Conservation (phyloP, 2,888 invertebrate species). For the Tholera decimalis region DNA sequence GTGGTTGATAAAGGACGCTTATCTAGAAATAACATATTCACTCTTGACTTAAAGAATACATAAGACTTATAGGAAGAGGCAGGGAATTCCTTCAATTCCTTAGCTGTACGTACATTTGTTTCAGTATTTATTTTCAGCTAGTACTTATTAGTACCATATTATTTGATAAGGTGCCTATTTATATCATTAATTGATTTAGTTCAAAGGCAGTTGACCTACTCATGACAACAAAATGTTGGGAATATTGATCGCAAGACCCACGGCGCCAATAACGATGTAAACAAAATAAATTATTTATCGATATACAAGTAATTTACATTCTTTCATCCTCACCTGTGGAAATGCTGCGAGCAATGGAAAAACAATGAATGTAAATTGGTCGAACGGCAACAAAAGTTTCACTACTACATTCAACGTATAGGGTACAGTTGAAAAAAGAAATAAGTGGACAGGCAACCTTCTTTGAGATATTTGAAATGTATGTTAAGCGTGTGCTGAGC, state of each 20-base stretch:
- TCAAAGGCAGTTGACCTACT: no score
- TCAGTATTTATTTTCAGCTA: no score
- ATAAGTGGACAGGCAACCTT: background rate
- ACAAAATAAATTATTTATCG: constrained; percentile 39
- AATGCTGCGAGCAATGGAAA: constrained; percentile 18
- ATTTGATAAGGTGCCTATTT: no score
- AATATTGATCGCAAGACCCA: background rate
- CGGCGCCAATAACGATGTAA: constrained; percentile 23
- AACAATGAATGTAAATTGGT: constrained; percentile 49
- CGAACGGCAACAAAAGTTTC: constrained; percentile 32
- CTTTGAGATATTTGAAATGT: constrained; percentile 1
- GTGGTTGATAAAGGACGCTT: no score
- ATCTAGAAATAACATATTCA: no score
- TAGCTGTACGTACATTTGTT: no score
- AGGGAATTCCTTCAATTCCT: no score
- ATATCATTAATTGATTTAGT: background rate
- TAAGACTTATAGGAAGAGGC: no score
- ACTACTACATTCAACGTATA: constrained; percentile 23
- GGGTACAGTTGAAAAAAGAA: constrained; percentile 19
- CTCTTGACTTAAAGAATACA: no score
- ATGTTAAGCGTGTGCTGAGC: no score
- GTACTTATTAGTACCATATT: no score
- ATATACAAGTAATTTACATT: constrained; percentile 31
- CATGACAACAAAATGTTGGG: no score
- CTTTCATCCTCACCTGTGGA: constrained; percentile 32